Conservation (phyloP, 2,888 invertebrate species). For the Lottia gigantea region DNA sequence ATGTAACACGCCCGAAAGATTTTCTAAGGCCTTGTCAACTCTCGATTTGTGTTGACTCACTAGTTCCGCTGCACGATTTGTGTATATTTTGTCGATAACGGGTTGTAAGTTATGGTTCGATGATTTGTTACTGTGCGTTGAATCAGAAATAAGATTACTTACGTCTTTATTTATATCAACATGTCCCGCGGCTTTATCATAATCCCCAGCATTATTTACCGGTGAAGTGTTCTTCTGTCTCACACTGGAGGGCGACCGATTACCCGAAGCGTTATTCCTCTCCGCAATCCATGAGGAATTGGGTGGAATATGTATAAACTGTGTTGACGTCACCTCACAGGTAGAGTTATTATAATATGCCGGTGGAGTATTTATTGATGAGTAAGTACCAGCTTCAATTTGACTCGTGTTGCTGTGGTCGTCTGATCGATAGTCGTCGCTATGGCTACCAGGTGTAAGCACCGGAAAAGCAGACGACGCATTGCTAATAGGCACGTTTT, state of each 20-base stretch:
- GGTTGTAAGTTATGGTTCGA: background rate
- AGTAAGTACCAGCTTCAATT: background rate
- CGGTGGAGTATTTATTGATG: background rate
- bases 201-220: background rate
- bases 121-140: background rate
- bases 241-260: background rate
- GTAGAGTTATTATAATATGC: background rate
- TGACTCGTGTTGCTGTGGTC: background rate
- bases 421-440: slow-evolving; percentile 4
- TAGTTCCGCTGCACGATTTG: background rate
- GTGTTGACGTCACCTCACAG: background rate
- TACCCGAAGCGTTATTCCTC: background rate
- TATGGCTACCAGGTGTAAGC: slow-evolving; percentile 1
- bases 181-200: background rate
- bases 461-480: slow-evolving; percentile 7
- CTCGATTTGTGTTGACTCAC: background rate
- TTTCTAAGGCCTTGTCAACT: background rate
- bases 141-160: background rate
- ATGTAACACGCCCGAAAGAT: background rate
- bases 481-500: background rate
- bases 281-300: background rate
- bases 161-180: background rate
- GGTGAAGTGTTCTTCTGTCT: background rate
- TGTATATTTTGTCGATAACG: background rate
- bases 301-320: background rate